Evolutionary conservation across 1,140 invertebrate species (phyloP), one percentile per base, ranked within the genome.

Genomic region (Samia ricini): DNA sequence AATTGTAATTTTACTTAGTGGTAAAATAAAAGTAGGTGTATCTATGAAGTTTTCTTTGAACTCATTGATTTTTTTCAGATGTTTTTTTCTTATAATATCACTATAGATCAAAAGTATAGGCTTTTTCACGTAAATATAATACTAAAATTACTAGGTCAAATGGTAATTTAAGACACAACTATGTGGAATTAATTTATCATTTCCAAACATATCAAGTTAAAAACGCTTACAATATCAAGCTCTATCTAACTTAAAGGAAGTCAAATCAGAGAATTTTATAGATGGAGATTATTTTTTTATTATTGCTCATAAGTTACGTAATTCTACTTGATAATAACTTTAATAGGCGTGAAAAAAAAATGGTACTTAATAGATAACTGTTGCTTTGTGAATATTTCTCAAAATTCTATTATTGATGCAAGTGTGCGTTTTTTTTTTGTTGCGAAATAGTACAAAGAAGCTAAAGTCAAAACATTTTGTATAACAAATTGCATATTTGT

Each of bases 391-490:
- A 52, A 52, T 10, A 66, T 72, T 81, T 79, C 75, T 69, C 36
- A 69, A 76, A 83, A 79, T 66, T 73, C 72, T 64, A 69, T 79
- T 78, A 61, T 70, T 49, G 42, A 68, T 63, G 63, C 82, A 87
- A 85, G 79, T 85, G 80, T 79, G 64, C 62, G 24, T 19, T 57
- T 64, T 49, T 67, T 61, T 60, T 58, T 19, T 33, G n/a, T n/a
- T n/a, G n/a, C n/a, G n/a, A 59, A 54, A 80, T 74, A 82, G 77
- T 73, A 66, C 21, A 20, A 58, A 26, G 15, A 42, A 4, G 33
- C 61, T 62, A 59, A 65, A 80, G 79, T 87, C 84, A 87, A 82
- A 87, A 87, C 74, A 85, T 87, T 87, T 71, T 69, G 63, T 62
- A 58, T 61, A 61, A 63, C 80, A 78, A 85, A 83, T 85, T 80